Evolutionary conservation across 2,888 invertebrate species (phyloP).

Genomic region (Drosophila bunnanda): DNA sequence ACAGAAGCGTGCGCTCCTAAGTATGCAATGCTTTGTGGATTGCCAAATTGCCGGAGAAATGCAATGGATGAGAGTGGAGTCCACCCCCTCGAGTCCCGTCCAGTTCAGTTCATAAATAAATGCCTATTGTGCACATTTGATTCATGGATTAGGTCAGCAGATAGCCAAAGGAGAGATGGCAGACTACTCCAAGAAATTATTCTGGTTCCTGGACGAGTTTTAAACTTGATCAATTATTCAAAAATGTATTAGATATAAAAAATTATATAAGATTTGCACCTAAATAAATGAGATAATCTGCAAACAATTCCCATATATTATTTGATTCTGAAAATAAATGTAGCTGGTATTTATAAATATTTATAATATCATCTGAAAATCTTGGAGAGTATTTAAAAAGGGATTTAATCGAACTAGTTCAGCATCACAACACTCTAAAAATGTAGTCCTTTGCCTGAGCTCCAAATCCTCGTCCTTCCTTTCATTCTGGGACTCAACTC

Average conservation of each 20-base stretch:
- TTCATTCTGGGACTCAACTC: neutral
- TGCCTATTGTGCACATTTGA: constrained; percentile 58
- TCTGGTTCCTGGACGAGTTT: neutral
- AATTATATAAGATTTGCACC: too few relatives aligned
- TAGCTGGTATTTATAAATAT: neutral
- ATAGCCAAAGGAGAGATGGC: neutral
- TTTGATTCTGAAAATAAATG: too few relatives aligned
- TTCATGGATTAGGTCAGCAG: constrained; percentile 27
- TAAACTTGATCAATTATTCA: neutral
- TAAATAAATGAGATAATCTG: neutral
- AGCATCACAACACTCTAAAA: neutral
- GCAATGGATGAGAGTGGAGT: neutral
- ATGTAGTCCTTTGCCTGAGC: neutral
- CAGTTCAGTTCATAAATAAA: constrained; percentile 62
- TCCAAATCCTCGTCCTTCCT: neutral
- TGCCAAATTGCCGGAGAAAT: constrained; percentile 21
- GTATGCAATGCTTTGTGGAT: constrained; percentile 13
- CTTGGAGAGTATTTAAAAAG: too few relatives aligned
- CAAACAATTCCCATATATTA: neutral
- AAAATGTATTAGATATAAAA: neutral
- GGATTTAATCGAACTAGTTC: neutral
- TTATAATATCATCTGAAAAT: too few relatives aligned
- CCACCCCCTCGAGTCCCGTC: neutral
- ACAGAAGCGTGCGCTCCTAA: constrained; percentile 8
- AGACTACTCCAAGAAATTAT: neutral